Conservation (phyloP, 2,888 invertebrate species). For the Lydus trimaculatus region DNA sequence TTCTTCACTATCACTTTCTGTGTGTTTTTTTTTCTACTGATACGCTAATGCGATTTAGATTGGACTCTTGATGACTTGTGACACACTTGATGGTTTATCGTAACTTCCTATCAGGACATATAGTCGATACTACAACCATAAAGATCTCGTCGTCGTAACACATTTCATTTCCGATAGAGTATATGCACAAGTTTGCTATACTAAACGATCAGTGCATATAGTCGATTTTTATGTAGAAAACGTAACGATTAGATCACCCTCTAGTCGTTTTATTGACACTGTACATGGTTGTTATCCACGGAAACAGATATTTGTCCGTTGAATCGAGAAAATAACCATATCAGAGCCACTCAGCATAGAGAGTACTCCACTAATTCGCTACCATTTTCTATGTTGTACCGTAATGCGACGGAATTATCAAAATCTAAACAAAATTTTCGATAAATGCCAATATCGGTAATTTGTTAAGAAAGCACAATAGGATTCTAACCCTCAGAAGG, state of each 20-base stretch:
- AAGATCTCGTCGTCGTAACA: slow-evolving; percentile 12
- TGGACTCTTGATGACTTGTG: slow-evolving; percentile 56
- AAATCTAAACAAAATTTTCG: too few relatives aligned
- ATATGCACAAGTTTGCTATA: slow-evolving; percentile 32
- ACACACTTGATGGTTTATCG: slow-evolving; percentile 56
- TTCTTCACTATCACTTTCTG: background rate
- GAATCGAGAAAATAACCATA: too few relatives aligned
- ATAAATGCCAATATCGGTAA: too few relatives aligned
- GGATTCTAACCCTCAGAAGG: too few relatives aligned
- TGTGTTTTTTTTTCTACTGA: slow-evolving; percentile 32
- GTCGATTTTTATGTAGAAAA: slow-evolving; percentile 21
- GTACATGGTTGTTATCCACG: too few relatives aligned
- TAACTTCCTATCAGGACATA: slow-evolving; percentile 45
- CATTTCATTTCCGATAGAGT: slow-evolving; percentile 28
- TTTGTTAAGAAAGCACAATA: too few relatives aligned
- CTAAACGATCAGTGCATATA: slow-evolving; percentile 28
- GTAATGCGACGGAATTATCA: too few relatives aligned
- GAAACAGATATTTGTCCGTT: background rate
- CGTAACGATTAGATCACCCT: background rate
- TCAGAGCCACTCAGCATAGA: too few relatives aligned
- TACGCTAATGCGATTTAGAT: slow-evolving; percentile 57
- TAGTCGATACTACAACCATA: slow-evolving; percentile 25
- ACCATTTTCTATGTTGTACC: too few relatives aligned
- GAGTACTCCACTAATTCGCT: too few relatives aligned
- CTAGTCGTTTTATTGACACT: background rate